Evolutionary conservation across 2,113 vertebrate genomes (phyloP).

Genomic region (Sphaerodactylus townsendi): DNA sequence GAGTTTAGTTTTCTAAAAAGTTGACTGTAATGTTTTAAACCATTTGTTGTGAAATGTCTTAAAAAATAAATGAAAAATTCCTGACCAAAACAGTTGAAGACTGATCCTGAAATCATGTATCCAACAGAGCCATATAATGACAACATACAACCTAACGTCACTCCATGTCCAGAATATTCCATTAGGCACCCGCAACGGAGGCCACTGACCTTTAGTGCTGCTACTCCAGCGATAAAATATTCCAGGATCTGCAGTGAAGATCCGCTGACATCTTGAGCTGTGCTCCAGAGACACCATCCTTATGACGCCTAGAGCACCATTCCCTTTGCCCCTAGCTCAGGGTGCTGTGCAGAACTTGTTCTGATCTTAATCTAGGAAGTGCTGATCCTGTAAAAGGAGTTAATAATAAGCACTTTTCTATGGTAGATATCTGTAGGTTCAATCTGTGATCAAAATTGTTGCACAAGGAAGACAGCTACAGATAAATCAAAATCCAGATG

Average conservation of each 20-base stretch:
- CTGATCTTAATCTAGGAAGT: neutral
- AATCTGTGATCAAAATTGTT: neutral
- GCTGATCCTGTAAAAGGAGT: neutral
- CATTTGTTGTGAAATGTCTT: neutral
- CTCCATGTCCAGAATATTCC: neutral
- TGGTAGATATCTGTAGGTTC: neutral
- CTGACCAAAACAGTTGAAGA: neutral
- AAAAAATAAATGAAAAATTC: neutral
- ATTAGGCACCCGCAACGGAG: no score
- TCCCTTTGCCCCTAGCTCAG: no score
- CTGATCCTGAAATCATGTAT: no score
- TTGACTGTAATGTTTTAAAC: neutral
- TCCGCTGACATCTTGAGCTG: no score
- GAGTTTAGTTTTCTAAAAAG: neutral
- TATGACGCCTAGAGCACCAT: no score
- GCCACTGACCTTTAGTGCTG: no score
- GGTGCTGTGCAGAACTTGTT: no score
- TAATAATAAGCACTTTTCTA: neutral
- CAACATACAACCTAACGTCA: neutral
- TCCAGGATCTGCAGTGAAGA: no score
- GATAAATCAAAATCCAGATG: conserved; percentile 9
- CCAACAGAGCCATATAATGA: neutral
- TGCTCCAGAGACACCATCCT: no score
- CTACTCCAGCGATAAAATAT: no score
- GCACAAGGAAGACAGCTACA: neutral